Conservation (phyloP, 2,113 vertebrate genomes). For the Rhabdomys dilectus region DNA sequence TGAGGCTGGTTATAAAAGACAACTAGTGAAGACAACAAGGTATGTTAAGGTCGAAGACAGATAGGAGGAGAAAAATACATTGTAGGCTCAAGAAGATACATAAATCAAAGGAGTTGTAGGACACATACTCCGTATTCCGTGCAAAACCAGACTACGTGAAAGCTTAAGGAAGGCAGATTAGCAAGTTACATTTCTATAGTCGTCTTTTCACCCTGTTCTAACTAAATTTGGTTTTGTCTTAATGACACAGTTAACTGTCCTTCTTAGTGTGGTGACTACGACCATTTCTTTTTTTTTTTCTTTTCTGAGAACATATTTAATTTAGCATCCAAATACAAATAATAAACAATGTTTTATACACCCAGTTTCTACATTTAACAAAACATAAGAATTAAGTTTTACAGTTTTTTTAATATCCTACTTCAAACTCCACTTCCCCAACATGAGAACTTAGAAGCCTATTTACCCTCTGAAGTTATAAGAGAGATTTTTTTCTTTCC, state of each 20-base stretch:
- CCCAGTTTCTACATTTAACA: background rate
- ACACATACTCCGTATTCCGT: background rate
- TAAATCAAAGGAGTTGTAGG: background rate
- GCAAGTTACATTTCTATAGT: background rate
- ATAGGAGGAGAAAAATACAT: background rate
- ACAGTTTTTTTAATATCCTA: background rate
- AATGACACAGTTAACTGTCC: background rate
- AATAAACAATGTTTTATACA: background rate
- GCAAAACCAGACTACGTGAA: background rate
- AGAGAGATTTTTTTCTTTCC: background rate
- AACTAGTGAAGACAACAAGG: background rate
- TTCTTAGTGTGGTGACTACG: background rate
- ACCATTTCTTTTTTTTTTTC: no score
- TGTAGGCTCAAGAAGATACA: background rate
- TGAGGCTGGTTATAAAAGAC: background rate
- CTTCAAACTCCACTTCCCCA: background rate
- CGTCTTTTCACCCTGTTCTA: background rate
- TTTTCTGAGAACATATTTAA: background rate
- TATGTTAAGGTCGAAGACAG: background rate
- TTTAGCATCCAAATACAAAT: background rate
- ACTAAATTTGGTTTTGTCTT: background rate
- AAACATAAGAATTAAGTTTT: background rate
- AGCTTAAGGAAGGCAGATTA: background rate
- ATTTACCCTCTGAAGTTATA: background rate
- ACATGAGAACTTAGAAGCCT: background rate